phyloP scores from a whole-genome alignment of 2,888 invertebrate species.

The Eupithecia centaureata region DNA sequence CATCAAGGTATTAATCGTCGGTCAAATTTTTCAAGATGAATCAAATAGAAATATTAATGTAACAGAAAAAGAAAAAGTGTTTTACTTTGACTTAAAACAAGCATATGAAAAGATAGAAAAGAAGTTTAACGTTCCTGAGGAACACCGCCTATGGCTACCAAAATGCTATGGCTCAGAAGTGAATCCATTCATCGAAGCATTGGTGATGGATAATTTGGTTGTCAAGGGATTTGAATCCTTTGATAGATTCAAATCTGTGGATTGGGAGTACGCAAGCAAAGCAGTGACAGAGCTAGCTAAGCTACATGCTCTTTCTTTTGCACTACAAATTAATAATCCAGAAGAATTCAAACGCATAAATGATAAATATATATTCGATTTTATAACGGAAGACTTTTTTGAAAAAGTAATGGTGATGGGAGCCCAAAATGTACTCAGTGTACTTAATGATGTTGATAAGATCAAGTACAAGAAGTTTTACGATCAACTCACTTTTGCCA shows the following conservation, averaged over 20 bases:
- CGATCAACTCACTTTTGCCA: constrained; percentile 19
- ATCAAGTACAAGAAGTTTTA: constrained; percentile 47
- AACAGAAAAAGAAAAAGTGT: constrained; percentile 11
- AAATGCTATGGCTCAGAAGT: constrained; percentile 47
- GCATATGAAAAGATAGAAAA: constrained; percentile 37
- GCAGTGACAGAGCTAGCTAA: constrained; percentile 53
- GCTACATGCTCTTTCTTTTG: constrained; percentile 61
- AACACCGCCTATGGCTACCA: constrained; percentile 44
- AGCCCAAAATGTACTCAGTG: constrained; percentile 34
- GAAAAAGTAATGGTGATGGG: constrained; percentile 1
- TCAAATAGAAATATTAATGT: background rate
- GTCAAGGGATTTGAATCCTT: constrained; percentile 49
- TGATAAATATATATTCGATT: background rate
- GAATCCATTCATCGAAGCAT: constrained; percentile 46
- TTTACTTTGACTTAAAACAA: constrained; percentile 32
- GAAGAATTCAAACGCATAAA: constrained; percentile 43
- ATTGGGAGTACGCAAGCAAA: constrained; percentile 52
- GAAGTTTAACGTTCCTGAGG: constrained; percentile 29
- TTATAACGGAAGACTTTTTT: background rate
- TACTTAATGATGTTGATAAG: constrained; percentile 49
- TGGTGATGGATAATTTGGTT: constrained; percentile 55
- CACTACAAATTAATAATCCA: constrained; percentile 51
- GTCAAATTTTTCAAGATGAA: constrained; percentile 12
- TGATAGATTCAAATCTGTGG: constrained; percentile 52
- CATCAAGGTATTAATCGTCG: constrained; percentile 18